A percentile compares a stretch with the other conserved stretches of the same genome.
These are phyloP conservation scores for Pseudomyrmex dendroicus DNA, from an alignment of 1,140 invertebrate species.

Conservation along the genomic window DNA sequence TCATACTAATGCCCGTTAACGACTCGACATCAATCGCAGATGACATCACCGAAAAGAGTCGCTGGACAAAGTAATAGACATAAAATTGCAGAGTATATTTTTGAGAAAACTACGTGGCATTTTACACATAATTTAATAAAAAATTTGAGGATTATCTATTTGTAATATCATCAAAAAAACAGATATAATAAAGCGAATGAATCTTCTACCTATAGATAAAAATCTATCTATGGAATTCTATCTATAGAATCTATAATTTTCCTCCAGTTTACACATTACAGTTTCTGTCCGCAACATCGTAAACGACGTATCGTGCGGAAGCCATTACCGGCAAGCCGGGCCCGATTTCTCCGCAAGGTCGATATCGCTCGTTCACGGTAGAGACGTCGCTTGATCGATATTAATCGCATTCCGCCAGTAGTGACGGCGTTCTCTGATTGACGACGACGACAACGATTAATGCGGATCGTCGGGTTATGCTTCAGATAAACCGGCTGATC, in stretches of 20 bases:
- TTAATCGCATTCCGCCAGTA: constrained; percentile 69
- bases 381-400: constrained; percentile 64
- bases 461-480: constrained; percentile 69
- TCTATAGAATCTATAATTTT: background rate
- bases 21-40: background rate
- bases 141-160: background rate
- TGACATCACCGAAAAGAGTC: background rate
- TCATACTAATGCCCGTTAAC: constrained; percentile 3
- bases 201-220: background rate
- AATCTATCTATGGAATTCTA: background rate
- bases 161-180: background rate
- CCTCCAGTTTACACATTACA: background rate
- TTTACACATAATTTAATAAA: background rate
- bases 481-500: constrained; percentile 58
- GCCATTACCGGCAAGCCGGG: constrained; percentile 40
- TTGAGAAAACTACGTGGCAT: too few relatives aligned
- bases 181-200: background rate
- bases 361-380: constrained; percentile 64
- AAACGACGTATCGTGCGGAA: constrained; percentile 37
- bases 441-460: constrained; percentile 69
- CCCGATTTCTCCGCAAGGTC: constrained; percentile 56
- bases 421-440: constrained; percentile 64
- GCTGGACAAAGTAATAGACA: background rate
- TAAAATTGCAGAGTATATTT: background rate
- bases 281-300: constrained; percentile 23